phyloP scores from a whole-genome alignment of 2,113 vertebrate genomes.

The Agapornis roseicollis region DNA sequence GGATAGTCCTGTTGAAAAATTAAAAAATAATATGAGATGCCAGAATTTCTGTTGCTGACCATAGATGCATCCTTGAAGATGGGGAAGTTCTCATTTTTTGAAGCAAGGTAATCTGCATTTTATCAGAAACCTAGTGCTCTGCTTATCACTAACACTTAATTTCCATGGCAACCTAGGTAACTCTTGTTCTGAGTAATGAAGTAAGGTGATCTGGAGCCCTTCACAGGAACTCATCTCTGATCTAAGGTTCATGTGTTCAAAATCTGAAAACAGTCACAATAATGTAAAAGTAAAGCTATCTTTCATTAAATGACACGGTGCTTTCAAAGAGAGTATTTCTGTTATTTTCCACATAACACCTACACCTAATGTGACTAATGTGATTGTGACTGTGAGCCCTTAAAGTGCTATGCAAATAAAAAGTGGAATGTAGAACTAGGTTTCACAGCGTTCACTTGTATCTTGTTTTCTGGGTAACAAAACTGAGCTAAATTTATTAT shows the following conservation, averaged over 20 bases:
- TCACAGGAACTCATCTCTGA: background rate
- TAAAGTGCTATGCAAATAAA: background rate
- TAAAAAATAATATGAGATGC: background rate
- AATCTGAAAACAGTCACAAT: background rate
- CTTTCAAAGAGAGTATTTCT: background rate
- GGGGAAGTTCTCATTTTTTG: background rate
- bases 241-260: background rate
- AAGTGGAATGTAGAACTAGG: background rate
- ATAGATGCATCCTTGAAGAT: background rate
- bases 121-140: background rate
- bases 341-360: background rate
- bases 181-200: background rate
- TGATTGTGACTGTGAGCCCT: constrained; percentile 1
- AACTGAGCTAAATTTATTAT: background rate
- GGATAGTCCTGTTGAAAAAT: background rate
- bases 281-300: background rate
- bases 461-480: background rate
- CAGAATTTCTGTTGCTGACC: background rate
- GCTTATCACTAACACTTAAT: background rate
- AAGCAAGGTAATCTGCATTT: background rate
- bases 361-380: background rate
- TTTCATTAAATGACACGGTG: constrained; percentile 9
- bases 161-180: background rate
- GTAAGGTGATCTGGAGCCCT: background rate
- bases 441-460: background rate